These are phyloP conservation scores for Lasioglossum vierecki DNA, from an alignment of 2,888 invertebrate species.

Conservation along the genomic window DNA sequence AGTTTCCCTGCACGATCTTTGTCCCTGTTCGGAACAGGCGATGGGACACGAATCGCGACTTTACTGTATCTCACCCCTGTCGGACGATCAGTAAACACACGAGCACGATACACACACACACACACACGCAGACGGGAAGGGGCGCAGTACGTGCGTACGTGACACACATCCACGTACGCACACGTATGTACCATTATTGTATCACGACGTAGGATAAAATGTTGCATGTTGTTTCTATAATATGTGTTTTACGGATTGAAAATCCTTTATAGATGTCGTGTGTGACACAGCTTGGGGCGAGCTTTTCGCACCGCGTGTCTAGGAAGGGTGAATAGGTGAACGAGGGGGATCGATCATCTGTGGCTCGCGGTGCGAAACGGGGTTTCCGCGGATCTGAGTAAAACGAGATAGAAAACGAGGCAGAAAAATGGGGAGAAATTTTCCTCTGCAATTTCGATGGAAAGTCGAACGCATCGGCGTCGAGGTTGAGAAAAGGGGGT, in stretches of 20 bases:
- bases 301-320: constrained; percentile 70
- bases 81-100: neutral
- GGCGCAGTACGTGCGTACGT: constrained; percentile 52
- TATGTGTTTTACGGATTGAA: constrained; percentile 83
- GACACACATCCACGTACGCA: constrained; percentile 58
- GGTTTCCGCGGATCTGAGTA: constrained; percentile 45
- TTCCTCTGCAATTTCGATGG: constrained; percentile 40
- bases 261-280: constrained; percentile 82
- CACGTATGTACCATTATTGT: constrained; percentile 76
- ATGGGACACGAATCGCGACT: too few species aligned
- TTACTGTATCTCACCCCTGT: too few species aligned
- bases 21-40: too few species aligned
- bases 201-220: constrained; percentile 82
- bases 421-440: neutral
- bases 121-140: neutral
- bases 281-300: constrained; percentile 76
- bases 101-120: neutral
- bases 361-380: constrained; percentile 57
- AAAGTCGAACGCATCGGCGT: constrained; percentile 27
- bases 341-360: neutral
- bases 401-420: constrained; percentile 24
- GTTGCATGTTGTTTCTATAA: constrained; percentile 84
- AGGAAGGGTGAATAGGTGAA: neutral
- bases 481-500: neutral
- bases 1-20: too few species aligned